Evolutionary conservation across 2,113 vertebrate genomes (phyloP).

Genomic region (Carassius auratus): DNA sequence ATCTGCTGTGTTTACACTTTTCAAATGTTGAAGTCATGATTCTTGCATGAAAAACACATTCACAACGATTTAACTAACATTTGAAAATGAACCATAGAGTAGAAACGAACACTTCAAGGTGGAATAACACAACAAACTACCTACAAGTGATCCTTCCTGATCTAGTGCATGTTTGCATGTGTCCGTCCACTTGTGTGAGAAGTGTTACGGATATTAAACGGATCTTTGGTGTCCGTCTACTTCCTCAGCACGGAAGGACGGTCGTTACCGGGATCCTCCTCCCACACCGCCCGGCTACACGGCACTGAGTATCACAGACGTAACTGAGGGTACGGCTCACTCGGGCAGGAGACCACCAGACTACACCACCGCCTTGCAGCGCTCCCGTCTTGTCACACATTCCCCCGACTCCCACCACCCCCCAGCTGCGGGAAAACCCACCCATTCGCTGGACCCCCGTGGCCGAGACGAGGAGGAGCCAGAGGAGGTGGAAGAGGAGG

Average conservation of each 20-base stretch:
- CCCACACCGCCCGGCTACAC: slow-evolving; percentile 95
- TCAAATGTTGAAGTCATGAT: not conserved
- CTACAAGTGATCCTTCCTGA: slow-evolving; percentile 8
- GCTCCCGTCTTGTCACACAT: slow-evolving; percentile 92
- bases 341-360: slow-evolving; percentile 89
- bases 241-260: slow-evolving; percentile 87
- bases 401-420: slow-evolving; percentile 82
- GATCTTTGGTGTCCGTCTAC: slow-evolving; percentile 33
- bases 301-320: slow-evolving; percentile 91
- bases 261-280: slow-evolving; percentile 92
- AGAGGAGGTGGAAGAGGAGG: slow-evolving; percentile 83
- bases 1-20: not conserved
- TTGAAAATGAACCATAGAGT: too few species aligned
- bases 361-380: slow-evolving; percentile 94
- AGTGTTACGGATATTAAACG: slow-evolving; percentile 10
- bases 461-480: slow-evolving; percentile 57
- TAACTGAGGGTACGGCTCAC: slow-evolving; percentile 83
- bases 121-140: not conserved
- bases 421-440: slow-evolving; percentile 69
- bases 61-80: not conserved
- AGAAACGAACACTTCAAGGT: not conserved
- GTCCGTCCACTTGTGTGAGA: not conserved
- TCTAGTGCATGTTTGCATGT: slow-evolving; percentile 35
- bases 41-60: slow-evolving; percentile 7
- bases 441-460: slow-evolving; percentile 10